Base-by-base conservation (phyloP, 2,888 invertebrate species). In the Tromatobia lineatoria region DNA sequence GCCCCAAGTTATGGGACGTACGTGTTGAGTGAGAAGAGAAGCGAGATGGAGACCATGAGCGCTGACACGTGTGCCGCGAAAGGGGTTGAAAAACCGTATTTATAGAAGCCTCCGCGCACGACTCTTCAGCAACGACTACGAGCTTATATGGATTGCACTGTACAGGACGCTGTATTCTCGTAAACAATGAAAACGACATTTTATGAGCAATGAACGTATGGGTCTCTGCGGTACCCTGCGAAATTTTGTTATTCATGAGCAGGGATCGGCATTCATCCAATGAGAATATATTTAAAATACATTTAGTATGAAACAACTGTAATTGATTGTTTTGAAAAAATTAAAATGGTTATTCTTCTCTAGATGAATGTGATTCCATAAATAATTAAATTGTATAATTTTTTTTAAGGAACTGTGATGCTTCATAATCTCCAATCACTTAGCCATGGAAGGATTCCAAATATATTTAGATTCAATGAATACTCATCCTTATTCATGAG, bases 1-100 rank as follows among this genome's bases (percentile, higher is more conserved):
- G 64, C 59, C 74, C 80, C 67, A 79, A 84, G 73, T 84, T 84
- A 84, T 86, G 61, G 80, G 52, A 23, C 69, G 82, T 80, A 84
- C 86, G 86, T 84, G 86, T 57, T 25, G 57, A 69, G 57, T 25
- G 29, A 64, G 59, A 57, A 54, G 38, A 38, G 59, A 64, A 47
- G 66, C 34, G 45, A 67, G 67, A 78, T 50, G 34, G 70, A 52
- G 52, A 52, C 77, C 66, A 73, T 47, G 47, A 42, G 57, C 54
- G 52, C 7, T 25, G 18, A 57, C 78, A 66, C 45, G 64, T 77
- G 66, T n/a, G 25, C 20, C 11, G 25, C 20, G 1, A 20, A 47
- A 69, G 59, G 42, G 69, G 34, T 69, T 69, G 34, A 45, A 20
- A 61, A 57, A 61, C 59, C 7, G 23, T 67, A 67, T 67, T 67